Conservation (phyloP, 2,888 invertebrate species). For the Tridacna gigas region DNA sequence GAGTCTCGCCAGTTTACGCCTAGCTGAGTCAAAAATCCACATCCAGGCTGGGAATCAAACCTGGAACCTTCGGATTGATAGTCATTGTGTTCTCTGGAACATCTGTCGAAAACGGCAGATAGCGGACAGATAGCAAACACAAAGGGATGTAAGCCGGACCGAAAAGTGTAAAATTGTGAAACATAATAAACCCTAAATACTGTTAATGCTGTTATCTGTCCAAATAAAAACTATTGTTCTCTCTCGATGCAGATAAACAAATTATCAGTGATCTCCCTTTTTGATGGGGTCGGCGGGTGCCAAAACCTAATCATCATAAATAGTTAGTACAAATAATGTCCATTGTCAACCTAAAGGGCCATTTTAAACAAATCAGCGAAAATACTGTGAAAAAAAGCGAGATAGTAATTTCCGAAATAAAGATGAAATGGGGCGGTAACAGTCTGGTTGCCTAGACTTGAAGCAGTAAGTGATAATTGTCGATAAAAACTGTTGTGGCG, state of each 20-base stretch:
- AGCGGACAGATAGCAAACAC: too few species aligned
- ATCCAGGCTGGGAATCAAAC: too few species aligned
- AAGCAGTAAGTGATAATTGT: conserved; percentile 1
- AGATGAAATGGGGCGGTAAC: conserved; percentile 25
- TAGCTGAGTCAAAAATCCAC: too few species aligned
- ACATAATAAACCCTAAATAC: conserved; percentile 24
- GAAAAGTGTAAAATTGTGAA: neutral
- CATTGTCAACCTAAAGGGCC: conserved; percentile 2
- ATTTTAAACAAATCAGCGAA: conserved; percentile 2
- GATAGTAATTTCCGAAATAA: conserved; percentile 12
- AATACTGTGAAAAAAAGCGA: conserved; percentile 3
- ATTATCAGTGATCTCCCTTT: neutral
- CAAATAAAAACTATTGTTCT: conserved; percentile 16
- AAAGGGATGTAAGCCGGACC: too few species aligned
- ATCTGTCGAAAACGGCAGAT: too few species aligned
- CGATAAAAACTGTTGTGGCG: neutral
- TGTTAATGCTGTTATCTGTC: conserved; percentile 12
- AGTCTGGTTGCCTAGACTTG: too few species aligned
- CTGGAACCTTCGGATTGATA: too few species aligned
- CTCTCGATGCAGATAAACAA: conserved; percentile 18
- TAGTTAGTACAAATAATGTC: conserved; percentile 8
- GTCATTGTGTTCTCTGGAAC: too few species aligned
- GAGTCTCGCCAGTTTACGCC: too few species aligned
- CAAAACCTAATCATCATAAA: conserved; percentile 25
- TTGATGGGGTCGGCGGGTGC: conserved; percentile 10